Base-by-base conservation (phyloP, 2,113 vertebrate species). In the Lophochroa leadbeateri region DNA sequence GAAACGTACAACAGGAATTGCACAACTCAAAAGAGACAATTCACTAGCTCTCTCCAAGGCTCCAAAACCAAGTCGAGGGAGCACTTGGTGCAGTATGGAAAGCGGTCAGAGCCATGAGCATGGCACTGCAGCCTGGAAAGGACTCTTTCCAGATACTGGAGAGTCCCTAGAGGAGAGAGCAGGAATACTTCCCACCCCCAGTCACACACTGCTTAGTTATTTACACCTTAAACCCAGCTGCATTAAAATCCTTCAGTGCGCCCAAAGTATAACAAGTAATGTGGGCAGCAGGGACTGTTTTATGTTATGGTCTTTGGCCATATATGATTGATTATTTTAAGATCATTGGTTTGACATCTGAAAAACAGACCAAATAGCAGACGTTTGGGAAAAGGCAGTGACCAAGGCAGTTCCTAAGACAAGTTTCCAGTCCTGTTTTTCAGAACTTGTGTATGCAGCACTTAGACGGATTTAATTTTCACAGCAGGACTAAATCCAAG, bases 1-100 rank as follows among this genome's bases (percentile, higher is more conserved):
- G 82, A 94, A 88, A 77, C 55, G 47, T 94, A 95, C 92, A 91
- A 95, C 85, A 91, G 97, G 88, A 94, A 94, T 93, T 81, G 95
- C 90, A 97, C 80, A 72, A 88, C 93, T 92, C 96, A 79, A 90
- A 87, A 88, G 90, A 72, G 89, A 86, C 89, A 90, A 86, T 84
- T 91, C 64, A 64, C 86, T 75, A 94, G 76, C 50, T 79, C 61
- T 85, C 81, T 75, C 60, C 74, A 61, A 68, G 77, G 67, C 94
- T 84, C 78, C 37, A 41, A 86, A 53, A 70, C 61, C 85, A 43
- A 47, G 41, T 4, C 7, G 80, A 33, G 43, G 92, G 28, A 88
- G 92, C 85, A 14, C 90, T 92, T 88, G 94, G 74, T 82, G 92
- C 81, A 60, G 88, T 70, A 90, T 76, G 91, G 86, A 57, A 7